These are phyloP conservation scores for Meriones psammophilus DNA, from an alignment of 2,797 vertebrate genomes.

Conservation along the genomic window DNA sequence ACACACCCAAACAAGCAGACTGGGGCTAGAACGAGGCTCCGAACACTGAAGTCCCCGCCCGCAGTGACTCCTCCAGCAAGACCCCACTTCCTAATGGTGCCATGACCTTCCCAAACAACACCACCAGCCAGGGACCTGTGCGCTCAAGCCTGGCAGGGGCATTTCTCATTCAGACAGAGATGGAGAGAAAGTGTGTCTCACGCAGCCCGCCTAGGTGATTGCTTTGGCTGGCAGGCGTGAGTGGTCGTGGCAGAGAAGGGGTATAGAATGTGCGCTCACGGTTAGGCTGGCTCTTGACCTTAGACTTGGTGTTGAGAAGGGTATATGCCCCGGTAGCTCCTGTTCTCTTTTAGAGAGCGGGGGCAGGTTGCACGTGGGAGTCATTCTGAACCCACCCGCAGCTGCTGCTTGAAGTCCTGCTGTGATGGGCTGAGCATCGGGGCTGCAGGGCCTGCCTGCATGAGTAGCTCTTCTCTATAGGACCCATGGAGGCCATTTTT, in stretches of 20 bases:
- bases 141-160: neutral
- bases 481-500: too few species aligned
- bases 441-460: too few species aligned
- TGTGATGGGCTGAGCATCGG: fast-evolving
- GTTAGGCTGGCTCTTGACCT: neutral
- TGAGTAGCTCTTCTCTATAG: neutral
- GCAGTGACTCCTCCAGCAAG: neutral
- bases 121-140: neutral
- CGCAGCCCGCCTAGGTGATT: fast-evolving
- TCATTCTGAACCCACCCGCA: neutral
- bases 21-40: too few species aligned
- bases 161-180: neutral
- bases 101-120: neutral
- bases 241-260: neutral
- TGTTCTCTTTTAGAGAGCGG: fast-evolving
- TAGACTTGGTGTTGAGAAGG: neutral
- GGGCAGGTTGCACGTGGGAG: fast-evolving
- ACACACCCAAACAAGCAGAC: neutral
- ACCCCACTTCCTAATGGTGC: neutral
- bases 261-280: fast-evolving
- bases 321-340: neutral
- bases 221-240: neutral
- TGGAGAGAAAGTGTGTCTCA: neutral
- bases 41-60: neutral
- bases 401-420: too few species aligned